phyloP scores from a whole-genome alignment of 2,797 vertebrate genomes.

The Anguilla pacifica region DNA sequence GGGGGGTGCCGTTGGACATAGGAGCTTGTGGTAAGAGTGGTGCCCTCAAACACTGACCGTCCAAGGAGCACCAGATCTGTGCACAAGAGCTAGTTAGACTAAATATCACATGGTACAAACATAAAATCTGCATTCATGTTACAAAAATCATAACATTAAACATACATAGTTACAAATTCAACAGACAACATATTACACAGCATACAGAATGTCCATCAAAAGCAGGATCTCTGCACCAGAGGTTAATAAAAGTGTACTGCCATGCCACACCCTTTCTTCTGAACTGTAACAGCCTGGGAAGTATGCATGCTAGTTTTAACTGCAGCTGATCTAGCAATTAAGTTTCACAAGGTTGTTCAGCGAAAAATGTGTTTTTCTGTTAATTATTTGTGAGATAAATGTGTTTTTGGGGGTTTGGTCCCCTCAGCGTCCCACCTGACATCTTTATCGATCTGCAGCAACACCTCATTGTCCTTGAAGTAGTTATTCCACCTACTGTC shows the following conservation, averaged over 20 bases:
- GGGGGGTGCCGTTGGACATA: not conserved
- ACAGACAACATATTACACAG: not conserved
- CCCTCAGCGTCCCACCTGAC: constrained; percentile 77
- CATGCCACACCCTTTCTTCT: not conserved
- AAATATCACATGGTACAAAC: not conserved
- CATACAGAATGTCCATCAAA: not conserved
- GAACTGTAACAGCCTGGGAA: not conserved
- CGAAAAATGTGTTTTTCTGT: not conserved
- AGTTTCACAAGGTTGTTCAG: not conserved
- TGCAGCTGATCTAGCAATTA: not conserved
- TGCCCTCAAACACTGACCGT: not conserved
- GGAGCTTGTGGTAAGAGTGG: not conserved
- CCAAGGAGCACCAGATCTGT: not conserved
- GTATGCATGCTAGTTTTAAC: not conserved
- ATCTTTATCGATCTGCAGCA: constrained; percentile 98
- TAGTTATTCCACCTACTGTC: constrained; percentile 97
- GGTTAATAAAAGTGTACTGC: not conserved
- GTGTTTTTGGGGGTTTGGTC: not conserved
- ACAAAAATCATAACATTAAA: not conserved
- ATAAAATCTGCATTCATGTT: not conserved
- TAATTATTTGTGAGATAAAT: not conserved
- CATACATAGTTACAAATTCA: not conserved
- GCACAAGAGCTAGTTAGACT: not conserved
- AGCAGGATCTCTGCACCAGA: not conserved
- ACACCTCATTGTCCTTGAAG: constrained; percentile 96